Evolutionary conservation across 1,140 invertebrate species (phyloP), one percentile per base, ranked within the genome.

Genomic region (Zaprionus kolodkinae): DNA sequence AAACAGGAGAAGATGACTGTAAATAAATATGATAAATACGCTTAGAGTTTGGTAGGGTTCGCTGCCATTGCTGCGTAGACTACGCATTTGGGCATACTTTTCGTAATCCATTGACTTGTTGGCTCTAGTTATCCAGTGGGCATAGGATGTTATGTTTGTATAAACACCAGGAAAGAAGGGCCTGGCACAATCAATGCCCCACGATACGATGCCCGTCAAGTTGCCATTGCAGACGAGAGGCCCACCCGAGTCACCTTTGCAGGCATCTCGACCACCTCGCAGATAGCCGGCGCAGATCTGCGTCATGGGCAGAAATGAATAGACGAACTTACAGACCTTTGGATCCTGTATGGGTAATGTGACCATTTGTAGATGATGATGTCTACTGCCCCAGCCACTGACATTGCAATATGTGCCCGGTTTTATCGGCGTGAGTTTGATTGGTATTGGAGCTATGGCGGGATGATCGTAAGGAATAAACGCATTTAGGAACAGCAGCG

Each of bases 141-240:
- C 3, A 30, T 30, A 30, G 27, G 60, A n/a, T 1, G 69, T 52
- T 7, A 82, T 54, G 63, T 80, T 87, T 6, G 81, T 84, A 54
- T 92, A 92, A 43, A 90, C 81, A 13, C 95, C 95, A 0, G 94
- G 94, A 63, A 93, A 91, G 11, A 85, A 90, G 5, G 80, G 76
- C 12, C 87, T 83, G 3, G 92, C 77, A 61, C 82, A 85, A 7
- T 76, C 73, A 13, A 72, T 25, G 36, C 81, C 76, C 74, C 79
- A 84, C 0, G 78, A 80, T 3, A 96, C 95, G 33, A 96, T 94
- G 50, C 95, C 95, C 12, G 75, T 50, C 13, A 79, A 48, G 1
- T 25, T 9, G n/a, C 54, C 62, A 2, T 35, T 2, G 25, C 73
- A 75, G 3, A 73, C 43, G 9, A 84, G 40, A 0, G 81, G 81